A percentile compares a stretch with the other conserved stretches of the same genome.
Evolutionary conservation across 2,113 vertebrate species (phyloP).

Genomic region (Agelaius tricolor): DNA sequence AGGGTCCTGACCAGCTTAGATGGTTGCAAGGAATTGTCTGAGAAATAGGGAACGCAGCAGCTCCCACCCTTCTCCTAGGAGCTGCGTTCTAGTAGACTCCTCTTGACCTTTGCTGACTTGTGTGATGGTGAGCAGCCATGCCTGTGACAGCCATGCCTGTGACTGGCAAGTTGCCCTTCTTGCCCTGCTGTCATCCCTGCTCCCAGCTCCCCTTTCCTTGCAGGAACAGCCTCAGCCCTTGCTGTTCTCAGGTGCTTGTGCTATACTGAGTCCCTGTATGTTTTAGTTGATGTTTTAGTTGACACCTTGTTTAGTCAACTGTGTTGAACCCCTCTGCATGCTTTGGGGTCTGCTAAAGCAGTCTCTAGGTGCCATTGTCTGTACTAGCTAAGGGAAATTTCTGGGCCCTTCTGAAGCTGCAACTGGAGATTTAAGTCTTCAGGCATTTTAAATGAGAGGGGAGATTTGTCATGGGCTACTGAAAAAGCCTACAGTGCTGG

Average conservation of each 20-base stretch:
- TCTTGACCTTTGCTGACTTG: background rate
- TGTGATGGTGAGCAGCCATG: background rate
- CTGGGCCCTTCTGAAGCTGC: accelerated
- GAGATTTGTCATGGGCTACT: background rate
- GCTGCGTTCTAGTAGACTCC: background rate
- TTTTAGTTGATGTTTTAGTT: background rate
- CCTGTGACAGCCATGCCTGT: background rate
- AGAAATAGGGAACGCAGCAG: background rate
- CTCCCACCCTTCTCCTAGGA: background rate
- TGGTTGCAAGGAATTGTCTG: background rate
- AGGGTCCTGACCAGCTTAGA: background rate
- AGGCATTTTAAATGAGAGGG: background rate
- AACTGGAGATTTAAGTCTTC: background rate
- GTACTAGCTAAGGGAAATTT: background rate
- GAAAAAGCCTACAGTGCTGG: background rate
- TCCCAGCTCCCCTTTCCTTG: background rate
- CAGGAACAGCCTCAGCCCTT: background rate
- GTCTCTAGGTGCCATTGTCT: background rate
- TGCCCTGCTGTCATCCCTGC: background rate
- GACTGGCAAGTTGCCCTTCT: background rate
- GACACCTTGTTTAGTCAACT: background rate
- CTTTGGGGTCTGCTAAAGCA: background rate
- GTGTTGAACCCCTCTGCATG: background rate
- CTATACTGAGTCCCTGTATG: background rate
- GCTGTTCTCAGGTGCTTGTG: background rate